Conservation (phyloP, 2,113 vertebrate genomes). For the Dromaius novaehollandiae region DNA sequence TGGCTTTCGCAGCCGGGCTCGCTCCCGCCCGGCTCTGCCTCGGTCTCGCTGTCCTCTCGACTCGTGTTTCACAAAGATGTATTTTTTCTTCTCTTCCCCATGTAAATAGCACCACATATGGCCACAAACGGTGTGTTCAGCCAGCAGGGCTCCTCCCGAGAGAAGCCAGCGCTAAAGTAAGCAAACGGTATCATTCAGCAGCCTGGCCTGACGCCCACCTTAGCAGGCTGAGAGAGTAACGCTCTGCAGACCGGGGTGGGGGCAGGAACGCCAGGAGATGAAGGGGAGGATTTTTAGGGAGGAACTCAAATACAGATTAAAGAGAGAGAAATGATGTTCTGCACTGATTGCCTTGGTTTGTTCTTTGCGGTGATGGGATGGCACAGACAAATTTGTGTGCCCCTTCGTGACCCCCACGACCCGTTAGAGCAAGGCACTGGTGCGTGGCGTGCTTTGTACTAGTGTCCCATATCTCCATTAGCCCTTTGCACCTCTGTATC, state of each 20-base stretch:
- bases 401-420: rapidly evolving
- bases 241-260: background rate
- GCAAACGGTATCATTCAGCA: background rate
- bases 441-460: background rate
- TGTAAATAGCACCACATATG: background rate
- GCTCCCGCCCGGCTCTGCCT: background rate
- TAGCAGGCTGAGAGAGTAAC: background rate
- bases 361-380: background rate
- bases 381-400: background rate
- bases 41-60: background rate
- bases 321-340: background rate
- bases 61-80: background rate
- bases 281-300: background rate
- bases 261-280: background rate
- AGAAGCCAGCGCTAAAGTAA: background rate
- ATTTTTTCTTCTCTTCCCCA: background rate
- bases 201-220: background rate
- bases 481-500: background rate
- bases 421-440: rapidly evolving
- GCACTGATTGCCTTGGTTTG: background rate
- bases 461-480: background rate
- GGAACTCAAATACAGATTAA: background rate
- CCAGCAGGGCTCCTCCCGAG: background rate
- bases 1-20: background rate
- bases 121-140: background rate